Evolutionary conservation across 2,797 vertebrate species (phyloP), one percentile per base, ranked within the genome.

Genomic region (Thaleichthys pacificus): DNA sequence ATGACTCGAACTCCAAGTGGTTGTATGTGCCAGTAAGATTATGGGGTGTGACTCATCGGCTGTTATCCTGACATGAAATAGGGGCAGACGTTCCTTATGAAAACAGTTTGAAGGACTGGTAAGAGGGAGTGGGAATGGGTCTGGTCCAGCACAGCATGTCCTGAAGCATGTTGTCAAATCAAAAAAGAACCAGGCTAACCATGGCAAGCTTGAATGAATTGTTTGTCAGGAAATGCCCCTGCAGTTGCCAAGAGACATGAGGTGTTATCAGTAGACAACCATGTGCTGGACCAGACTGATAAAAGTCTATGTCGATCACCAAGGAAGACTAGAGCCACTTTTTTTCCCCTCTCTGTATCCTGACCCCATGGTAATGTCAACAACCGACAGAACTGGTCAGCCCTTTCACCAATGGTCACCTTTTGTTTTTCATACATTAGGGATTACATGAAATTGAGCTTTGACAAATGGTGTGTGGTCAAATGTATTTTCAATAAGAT

Each of bases 1-100:
- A 77, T 88, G 85, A 90, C 86, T 85, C 87, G 89, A 80, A 75
- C 62, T 67, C 82, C 90, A 91, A 87, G 85, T 92, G 89, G 82
- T 80, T 38, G 11, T 35, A 70, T 30, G 70, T n/a, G 75, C 73
- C 71, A 3, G 7, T 77, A 75, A 68, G 68, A 15, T 5, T 65
- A 54, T 61, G 8, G 0, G 72, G 68, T 76, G 4, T 74, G 3
- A 72, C 82, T 75, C 74, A 82, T 77, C 82, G 80, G 79, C 65
- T 62, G 21, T 22, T 14, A 65, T 15, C 12, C 38, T 42, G 38
- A 61, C 24, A 7, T 14, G 0, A 76, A 74, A 86, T 87, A 85
- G 88, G 88, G 88, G 88, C 56, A 69, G 68, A 80, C 76, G 65
- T 81, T 79, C 70, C 77, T 5, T 86, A 82, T 86, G 82, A 84